These are phyloP conservation scores for Prunella himalayana DNA, from an alignment of 2,113 vertebrate genomes.

Conservation along the genomic window DNA sequence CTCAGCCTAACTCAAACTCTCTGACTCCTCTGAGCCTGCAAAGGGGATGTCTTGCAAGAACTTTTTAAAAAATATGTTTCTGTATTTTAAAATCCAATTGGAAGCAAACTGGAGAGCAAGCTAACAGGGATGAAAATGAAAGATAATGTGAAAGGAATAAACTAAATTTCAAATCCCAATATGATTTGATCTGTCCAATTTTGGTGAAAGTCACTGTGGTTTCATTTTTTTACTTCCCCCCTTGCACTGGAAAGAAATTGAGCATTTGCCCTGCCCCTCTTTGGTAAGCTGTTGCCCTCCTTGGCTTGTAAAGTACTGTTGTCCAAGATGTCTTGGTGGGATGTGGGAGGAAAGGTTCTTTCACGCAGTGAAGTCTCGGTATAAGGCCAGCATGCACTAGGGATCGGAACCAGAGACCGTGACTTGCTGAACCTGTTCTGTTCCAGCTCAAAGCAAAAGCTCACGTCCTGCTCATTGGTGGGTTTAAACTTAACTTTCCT, in stretches of 20 bases:
- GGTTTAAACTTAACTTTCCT: background rate
- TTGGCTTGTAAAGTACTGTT: background rate
- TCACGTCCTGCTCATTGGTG: background rate
- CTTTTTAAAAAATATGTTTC: background rate
- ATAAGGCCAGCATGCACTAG: background rate
- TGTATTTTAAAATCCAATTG: background rate
- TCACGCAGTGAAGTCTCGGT: background rate
- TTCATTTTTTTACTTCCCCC: background rate
- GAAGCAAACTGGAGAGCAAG: background rate
- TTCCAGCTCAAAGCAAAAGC: background rate
- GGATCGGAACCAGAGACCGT: background rate
- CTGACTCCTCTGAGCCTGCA: background rate
- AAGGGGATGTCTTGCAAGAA: background rate
- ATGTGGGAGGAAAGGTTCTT: background rate
- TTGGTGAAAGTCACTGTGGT: background rate
- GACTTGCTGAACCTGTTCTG: background rate
- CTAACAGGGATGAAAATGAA: background rate
- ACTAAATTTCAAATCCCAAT: background rate
- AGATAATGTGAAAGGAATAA: background rate
- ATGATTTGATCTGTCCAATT: background rate
- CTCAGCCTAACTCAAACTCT: background rate
- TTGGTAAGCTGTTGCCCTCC: background rate
- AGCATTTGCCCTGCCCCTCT: background rate
- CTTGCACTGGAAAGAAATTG: background rate
- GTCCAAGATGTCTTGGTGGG: background rate